A percentile compares a stretch with the other conserved stretches of the same genome.
Conservation (phyloP, 1,140 invertebrate species). For the Orussus abietinus region DNA sequence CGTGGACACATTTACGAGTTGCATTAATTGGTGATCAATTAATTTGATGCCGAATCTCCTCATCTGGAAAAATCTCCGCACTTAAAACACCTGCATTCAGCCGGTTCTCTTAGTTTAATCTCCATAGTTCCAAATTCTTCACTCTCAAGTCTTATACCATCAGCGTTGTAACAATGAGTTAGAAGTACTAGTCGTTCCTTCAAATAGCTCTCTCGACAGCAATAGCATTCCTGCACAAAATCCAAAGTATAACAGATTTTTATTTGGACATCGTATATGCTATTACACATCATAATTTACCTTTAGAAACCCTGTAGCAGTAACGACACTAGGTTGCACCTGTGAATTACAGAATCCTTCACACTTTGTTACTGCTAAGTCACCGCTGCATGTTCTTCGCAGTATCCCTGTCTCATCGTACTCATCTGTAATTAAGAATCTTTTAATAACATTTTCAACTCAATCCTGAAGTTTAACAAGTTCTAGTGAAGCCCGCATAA, state of each 20-base stretch:
- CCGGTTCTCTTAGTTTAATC: constrained; percentile 77
- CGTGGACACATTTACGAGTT: no score
- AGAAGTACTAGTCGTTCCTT: constrained; percentile 75
- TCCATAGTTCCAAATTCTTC: constrained; percentile 66
- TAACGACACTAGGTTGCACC: constrained; percentile 83
- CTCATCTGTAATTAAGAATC: constrained; percentile 65
- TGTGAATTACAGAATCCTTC: constrained; percentile 87
- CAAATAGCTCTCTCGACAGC: constrained; percentile 82
- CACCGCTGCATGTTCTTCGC: constrained; percentile 79
- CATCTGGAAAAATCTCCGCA: no score
- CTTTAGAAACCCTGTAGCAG: constrained; percentile 84
- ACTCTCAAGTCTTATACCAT: constrained; percentile 69
- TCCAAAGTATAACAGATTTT: neutral
- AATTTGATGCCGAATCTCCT: no score
- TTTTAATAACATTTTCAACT: constrained; percentile 9
- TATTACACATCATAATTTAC: no score
- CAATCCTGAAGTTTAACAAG: constrained; percentile 1
- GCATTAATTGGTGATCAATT: no score
- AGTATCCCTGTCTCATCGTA: constrained; percentile 77
- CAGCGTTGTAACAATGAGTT: constrained; percentile 81
- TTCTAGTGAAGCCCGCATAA: constrained; percentile 1
- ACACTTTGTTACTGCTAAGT: constrained; percentile 82
- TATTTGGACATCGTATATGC: no score
- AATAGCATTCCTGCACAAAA: constrained; percentile 77
- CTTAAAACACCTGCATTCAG: constrained; percentile 85